Evolutionary conservation across 2,113 vertebrate species (phyloP).

Genomic region (Tupaia chinensis): DNA sequence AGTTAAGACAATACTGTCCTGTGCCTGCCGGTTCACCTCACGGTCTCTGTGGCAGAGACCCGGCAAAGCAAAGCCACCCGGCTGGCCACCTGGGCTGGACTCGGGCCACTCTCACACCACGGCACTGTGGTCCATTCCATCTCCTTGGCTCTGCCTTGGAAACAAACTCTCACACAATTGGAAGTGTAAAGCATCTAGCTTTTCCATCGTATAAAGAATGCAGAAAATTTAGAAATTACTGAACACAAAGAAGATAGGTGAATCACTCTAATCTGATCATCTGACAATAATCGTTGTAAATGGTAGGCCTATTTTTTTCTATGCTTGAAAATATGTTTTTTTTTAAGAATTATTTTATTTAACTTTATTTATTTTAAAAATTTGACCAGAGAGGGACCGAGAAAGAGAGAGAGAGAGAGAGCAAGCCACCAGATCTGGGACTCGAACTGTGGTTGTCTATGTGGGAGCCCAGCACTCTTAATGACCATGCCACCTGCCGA

Average conservation of each 20-base stretch:
- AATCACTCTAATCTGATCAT: background rate
- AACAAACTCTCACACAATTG: slow-evolving; percentile 33
- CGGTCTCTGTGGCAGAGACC: background rate
- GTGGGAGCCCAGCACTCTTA: too few relatives aligned
- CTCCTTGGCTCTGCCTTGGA: slow-evolving; percentile 44
- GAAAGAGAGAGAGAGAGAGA: too few relatives aligned
- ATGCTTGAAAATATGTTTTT: background rate
- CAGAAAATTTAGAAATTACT: slow-evolving; percentile 16
- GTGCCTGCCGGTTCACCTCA: background rate
- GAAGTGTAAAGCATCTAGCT: background rate
- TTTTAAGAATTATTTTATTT: too few relatives aligned
- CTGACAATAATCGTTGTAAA: background rate
- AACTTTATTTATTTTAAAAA: too few relatives aligned
- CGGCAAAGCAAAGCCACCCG: background rate
- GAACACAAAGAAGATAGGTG: background rate
- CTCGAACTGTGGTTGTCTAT: too few relatives aligned
- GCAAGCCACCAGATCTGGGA: too few relatives aligned
- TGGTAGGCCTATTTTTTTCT: background rate
- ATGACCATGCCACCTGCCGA: too few relatives aligned
- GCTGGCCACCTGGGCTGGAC: background rate
- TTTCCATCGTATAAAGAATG: background rate
- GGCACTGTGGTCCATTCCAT: background rate
- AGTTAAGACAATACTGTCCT: background rate
- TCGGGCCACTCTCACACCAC: background rate
- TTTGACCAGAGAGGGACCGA: too few relatives aligned